phyloP scores from a whole-genome alignment of 2,888 invertebrate genomes.

The Cephonodes hylas region DNA sequence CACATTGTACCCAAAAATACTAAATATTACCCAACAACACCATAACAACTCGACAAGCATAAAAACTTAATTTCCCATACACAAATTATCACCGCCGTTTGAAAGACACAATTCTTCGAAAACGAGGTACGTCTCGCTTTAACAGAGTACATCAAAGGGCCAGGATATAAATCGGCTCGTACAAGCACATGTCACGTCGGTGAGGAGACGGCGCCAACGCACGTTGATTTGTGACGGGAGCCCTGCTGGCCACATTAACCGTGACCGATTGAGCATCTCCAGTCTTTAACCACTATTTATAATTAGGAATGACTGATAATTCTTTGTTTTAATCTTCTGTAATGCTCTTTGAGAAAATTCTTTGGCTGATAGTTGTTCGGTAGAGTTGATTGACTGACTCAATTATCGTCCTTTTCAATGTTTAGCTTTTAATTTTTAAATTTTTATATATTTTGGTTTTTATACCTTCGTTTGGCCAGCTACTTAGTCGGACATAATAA shows the following conservation, averaged over 20 bases:
- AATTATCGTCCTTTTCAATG: too few species aligned
- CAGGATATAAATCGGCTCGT: slow-evolving; percentile 51
- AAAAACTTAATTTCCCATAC: slow-evolving; percentile 27
- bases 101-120: slow-evolving; percentile 43
- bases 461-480: too few species aligned
- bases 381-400: too few species aligned
- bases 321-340: too few species aligned
- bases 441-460: too few species aligned
- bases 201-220: slow-evolving; percentile 58
- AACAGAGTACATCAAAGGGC: slow-evolving; percentile 62
- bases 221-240: slow-evolving; percentile 31
- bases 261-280: slow-evolving; percentile 46
- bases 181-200: slow-evolving; percentile 48
- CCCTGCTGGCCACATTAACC: slow-evolving; percentile 45
- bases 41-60: neutral
- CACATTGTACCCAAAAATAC: neutral
- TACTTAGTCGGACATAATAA: too few species aligned
- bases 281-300: too few species aligned
- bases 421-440: too few species aligned
- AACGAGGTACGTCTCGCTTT: slow-evolving; percentile 17
- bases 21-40: neutral
- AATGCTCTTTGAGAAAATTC: too few species aligned
- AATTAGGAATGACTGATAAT: too few species aligned
- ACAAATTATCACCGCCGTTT: slow-evolving; percentile 26
- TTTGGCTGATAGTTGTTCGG: too few species aligned